Evolutionary conservation across 2,797 vertebrate genomes (phyloP).

Genomic region (Percopsis omiscomaycus): DNA sequence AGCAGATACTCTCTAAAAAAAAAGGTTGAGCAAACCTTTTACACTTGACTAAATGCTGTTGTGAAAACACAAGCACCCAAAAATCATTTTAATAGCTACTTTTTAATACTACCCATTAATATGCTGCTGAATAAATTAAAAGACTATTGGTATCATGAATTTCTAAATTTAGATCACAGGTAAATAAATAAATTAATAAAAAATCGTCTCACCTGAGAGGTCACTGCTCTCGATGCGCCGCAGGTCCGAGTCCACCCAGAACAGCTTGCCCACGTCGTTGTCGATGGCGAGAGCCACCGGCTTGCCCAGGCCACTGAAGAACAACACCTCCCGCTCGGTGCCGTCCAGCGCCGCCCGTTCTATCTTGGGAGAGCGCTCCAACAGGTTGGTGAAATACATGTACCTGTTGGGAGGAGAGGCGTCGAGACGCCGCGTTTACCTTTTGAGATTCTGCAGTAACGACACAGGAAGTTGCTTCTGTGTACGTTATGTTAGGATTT

Average conservation of each 20-base stretch:
- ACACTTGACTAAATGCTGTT: neutral
- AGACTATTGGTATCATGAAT: too few relatives aligned
- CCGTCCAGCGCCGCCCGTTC: slow-evolving; percentile 94
- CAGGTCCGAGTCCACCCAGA: slow-evolving; percentile 96
- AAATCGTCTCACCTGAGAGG: slow-evolving; percentile 92
- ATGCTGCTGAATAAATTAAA: too few relatives aligned
- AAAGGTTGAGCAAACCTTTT: too few relatives aligned
- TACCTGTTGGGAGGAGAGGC: slow-evolving; percentile 75
- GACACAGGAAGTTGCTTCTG: neutral
- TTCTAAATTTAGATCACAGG: neutral
- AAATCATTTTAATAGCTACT: neutral
- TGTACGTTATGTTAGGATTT: neutral
- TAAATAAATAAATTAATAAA: too few relatives aligned
- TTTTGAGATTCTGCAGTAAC: neutral
- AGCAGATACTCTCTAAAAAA: too few relatives aligned
- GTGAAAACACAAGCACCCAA: neutral
- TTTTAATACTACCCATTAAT: slow-evolving; percentile 4
- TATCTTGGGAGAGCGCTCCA: slow-evolving; percentile 93
- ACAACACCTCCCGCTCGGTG: slow-evolving; percentile 93
- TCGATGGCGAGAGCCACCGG: slow-evolving; percentile 90
- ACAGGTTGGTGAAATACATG: slow-evolving; percentile 98
- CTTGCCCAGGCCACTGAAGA: slow-evolving; percentile 92
- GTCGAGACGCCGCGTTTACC: neutral
- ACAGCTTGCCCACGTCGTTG: slow-evolving; percentile 89
- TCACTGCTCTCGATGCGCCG: slow-evolving; percentile 97